Conservation (phyloP, 2,888 invertebrate species). For the Nomada flava region DNA sequence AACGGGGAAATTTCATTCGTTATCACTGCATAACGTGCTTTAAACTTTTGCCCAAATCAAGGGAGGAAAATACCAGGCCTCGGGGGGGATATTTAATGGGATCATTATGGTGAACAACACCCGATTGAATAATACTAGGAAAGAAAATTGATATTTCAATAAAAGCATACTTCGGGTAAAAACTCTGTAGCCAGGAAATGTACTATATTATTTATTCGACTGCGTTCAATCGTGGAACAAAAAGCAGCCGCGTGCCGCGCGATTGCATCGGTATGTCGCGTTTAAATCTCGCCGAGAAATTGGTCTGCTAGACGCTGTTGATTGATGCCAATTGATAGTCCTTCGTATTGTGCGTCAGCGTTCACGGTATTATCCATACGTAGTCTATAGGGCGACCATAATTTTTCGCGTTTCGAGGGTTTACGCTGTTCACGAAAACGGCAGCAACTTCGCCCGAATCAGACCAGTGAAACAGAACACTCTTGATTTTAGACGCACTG, state of each 20-base stretch:
- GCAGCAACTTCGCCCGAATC: neutral
- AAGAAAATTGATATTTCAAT: no score
- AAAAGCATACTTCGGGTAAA: no score
- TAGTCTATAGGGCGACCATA: slow-evolving; percentile 32
- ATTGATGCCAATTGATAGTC: slow-evolving; percentile 77
- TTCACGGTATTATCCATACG: neutral
- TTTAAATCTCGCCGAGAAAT: slow-evolving; percentile 76
- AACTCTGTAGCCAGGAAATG: no score
- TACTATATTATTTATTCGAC: neutral
- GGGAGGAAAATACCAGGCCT: no score
- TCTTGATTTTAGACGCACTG: slow-evolving; percentile 81
- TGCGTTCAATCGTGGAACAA: slow-evolving; percentile 17
- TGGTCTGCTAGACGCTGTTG: slow-evolving; percentile 66
- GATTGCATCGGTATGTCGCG: slow-evolving; percentile 52
- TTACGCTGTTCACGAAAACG: slow-evolving; percentile 14
- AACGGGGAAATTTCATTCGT: neutral
- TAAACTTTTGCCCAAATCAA: no score
- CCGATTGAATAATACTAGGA: no score
- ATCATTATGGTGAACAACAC: neutral
- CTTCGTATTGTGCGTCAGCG: slow-evolving; percentile 35
- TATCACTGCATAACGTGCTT: neutral
- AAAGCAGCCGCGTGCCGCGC: slow-evolving; percentile 18
- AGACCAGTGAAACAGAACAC: slow-evolving; percentile 14
- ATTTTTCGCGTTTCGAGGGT: slow-evolving; percentile 41
- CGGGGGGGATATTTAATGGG: neutral